Conservation (phyloP, 2,888 invertebrate species). For the Drosophila nr. perissopoda region DNA sequence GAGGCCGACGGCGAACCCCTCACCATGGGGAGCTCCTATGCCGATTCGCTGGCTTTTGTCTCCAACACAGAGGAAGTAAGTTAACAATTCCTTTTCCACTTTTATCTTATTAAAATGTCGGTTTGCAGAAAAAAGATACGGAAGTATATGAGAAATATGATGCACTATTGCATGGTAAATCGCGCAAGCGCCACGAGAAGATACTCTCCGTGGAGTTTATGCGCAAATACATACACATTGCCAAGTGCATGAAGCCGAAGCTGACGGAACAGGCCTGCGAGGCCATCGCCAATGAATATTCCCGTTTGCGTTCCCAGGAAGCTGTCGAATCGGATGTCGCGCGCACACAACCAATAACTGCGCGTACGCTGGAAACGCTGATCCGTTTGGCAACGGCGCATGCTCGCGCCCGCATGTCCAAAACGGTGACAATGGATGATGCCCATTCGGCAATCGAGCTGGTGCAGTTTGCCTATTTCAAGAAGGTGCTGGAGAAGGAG, state of each 20-base stretch:
- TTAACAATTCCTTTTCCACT: no score
- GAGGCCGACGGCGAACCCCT: conserved; percentile 98
- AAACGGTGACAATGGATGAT: conserved; percentile 93
- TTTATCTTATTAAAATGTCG: background rate
- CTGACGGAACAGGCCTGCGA: conserved; percentile 95
- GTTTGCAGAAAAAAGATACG: conserved; percentile 87
- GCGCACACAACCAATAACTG: conserved; percentile 98
- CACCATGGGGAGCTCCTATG: conserved; percentile 91
- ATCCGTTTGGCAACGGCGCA: conserved; percentile 98
- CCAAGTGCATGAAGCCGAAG: conserved; percentile 96
- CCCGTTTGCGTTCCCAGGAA: conserved; percentile 95
- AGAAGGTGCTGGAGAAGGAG: conserved; percentile 93
- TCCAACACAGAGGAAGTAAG: conserved; percentile 90
- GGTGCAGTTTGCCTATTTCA: conserved; percentile 97
- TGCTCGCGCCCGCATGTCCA: conserved; percentile 96
- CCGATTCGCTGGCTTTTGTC: conserved; percentile 93
- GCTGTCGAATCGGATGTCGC: conserved; percentile 94
- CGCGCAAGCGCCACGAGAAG: conserved; percentile 92
- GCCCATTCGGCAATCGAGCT: conserved; percentile 97
- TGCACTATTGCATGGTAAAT: conserved; percentile 93
- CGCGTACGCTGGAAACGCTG: conserved; percentile 97
- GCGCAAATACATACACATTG: conserved; percentile 98
- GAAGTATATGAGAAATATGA: conserved; percentile 97
- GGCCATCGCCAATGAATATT: conserved; percentile 96
- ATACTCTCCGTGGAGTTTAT: conserved; percentile 96